Conservation (phyloP, 2,888 invertebrate genomes). For the Brenthis daphne region DNA sequence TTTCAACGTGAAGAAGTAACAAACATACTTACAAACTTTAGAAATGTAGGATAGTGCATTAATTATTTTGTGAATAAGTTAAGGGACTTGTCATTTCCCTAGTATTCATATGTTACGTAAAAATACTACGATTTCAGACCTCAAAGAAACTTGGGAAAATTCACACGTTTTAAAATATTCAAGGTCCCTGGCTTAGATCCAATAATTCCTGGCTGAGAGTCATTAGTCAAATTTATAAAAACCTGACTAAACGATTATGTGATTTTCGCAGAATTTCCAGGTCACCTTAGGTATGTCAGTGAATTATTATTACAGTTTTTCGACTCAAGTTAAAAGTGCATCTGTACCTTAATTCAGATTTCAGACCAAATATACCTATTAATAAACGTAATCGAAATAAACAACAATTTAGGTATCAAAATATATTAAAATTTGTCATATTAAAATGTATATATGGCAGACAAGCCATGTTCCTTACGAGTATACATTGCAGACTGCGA, state of each 20-base stretch:
- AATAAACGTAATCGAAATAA: not conserved
- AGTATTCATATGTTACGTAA: not conserved
- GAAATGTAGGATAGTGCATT: too few species aligned
- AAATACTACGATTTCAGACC: not conserved
- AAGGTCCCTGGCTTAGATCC: conserved; percentile 64
- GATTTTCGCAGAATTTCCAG: conserved; percentile 16
- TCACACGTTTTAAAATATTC: conserved; percentile 49
- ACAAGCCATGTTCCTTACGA: conserved; percentile 33
- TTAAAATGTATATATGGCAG: conserved; percentile 37
- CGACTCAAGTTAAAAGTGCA: not conserved
- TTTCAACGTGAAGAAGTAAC: too few species aligned
- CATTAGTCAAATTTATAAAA: conserved; percentile 18
- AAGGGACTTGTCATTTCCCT: too few species aligned
- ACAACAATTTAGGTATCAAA: not conserved
- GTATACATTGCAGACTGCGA: conserved; percentile 22
- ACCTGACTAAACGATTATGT: conserved; percentile 14
- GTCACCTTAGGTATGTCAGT: conserved; percentile 7
- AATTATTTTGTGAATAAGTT: too few species aligned
- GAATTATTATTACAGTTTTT: not conserved
- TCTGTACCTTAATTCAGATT: not conserved
- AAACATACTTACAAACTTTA: too few species aligned
- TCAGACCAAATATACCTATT: too few species aligned
- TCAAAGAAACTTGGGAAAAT: conserved; percentile 1
- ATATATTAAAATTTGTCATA: conserved; percentile 5
- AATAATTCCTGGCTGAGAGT: conserved; percentile 18